A percentile compares a stretch with the other conserved stretches of the same genome.
Evolutionary conservation across 2,113 vertebrate genomes (phyloP).

Genomic region (Oncorhynchus mykiss): DNA sequence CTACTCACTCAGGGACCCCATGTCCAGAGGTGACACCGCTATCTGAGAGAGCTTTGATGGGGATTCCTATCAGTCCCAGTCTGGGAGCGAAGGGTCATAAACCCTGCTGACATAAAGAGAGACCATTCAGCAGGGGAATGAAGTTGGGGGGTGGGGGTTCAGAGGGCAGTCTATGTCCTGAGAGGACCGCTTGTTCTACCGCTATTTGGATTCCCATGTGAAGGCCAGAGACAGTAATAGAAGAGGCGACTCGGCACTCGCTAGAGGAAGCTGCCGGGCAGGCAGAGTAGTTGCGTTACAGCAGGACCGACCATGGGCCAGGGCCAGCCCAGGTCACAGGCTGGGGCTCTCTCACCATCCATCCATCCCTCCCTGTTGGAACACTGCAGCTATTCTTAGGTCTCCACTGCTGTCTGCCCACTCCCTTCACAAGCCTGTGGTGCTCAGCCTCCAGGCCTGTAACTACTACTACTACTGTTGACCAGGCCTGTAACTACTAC

Average conservation of each 20-base stretch:
- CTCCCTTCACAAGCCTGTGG: conserved; percentile 55
- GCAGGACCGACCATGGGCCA: conserved; percentile 1
- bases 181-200: conserved; percentile 70
- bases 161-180: conserved; percentile 51
- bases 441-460: conserved; percentile 38
- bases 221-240: conserved; percentile 56
- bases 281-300: background rate
- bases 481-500: too few relatives aligned
- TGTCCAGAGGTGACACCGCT: conserved; percentile 53
- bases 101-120: conserved; percentile 65
- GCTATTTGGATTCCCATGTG: conserved; percentile 74
- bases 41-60: conserved; percentile 66
- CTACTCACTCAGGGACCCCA: conserved; percentile 34
- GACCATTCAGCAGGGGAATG: conserved; percentile 62
- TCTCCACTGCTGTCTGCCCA: conserved; percentile 52
- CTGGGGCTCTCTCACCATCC: conserved; percentile 42
- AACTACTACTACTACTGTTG: conserved; percentile 44
- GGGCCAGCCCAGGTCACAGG: conserved; percentile 25
- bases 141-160: conserved; percentile 25
- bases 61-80: conserved; percentile 63
- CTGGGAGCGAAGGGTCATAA: conserved; percentile 64
- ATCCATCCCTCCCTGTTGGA: conserved; percentile 30
- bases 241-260: conserved; percentile 32
- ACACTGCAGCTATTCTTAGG: conserved; percentile 69
- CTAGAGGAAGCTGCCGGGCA: conserved; percentile 6